Conservation (phyloP, 2,797 vertebrate genomes). For the Cynopterus sphinx region DNA sequence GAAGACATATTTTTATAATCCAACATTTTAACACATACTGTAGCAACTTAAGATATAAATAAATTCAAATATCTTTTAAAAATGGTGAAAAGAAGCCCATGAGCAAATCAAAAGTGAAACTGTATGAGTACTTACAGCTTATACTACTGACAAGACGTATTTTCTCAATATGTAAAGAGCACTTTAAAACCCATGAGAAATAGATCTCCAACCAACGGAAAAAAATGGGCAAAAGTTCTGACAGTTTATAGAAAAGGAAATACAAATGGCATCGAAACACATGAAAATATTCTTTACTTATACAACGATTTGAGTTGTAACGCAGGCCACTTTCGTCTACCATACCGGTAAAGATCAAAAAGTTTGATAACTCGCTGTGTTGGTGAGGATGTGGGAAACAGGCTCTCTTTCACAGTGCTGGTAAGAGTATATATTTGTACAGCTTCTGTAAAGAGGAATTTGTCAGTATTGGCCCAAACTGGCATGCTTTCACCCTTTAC, state of each 20-base stretch:
- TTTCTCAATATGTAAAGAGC: not conserved
- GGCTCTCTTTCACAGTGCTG: not conserved
- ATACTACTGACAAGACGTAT: not conserved
- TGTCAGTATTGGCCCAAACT: not conserved
- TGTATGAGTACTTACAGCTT: not conserved
- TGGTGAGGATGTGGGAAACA: not conserved
- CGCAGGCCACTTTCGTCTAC: not conserved
- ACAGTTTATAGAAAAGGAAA: not conserved
- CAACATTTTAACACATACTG: not conserved
- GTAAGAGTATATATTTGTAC: not conserved
- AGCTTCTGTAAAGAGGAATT: not conserved
- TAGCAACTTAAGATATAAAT: not conserved
- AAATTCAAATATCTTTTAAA: not conserved
- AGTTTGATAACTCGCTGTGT: not conserved
- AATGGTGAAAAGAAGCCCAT: not conserved
- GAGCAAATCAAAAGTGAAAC: not conserved
- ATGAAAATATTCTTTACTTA: not conserved
- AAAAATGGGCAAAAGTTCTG: not conserved
- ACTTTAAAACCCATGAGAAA: not conserved
- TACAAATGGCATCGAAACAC: not conserved
- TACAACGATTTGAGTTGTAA: not conserved
- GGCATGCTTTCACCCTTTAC: not conserved
- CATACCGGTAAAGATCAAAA: not conserved
- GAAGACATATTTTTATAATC: not conserved
- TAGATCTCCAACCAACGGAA: not conserved